Percentiles rank a stretch among this genome's conserved stretches.
Evolutionary conservation across 2,797 vertebrate genomes (phyloP).

Genomic region (Lepus townsendii): DNA sequence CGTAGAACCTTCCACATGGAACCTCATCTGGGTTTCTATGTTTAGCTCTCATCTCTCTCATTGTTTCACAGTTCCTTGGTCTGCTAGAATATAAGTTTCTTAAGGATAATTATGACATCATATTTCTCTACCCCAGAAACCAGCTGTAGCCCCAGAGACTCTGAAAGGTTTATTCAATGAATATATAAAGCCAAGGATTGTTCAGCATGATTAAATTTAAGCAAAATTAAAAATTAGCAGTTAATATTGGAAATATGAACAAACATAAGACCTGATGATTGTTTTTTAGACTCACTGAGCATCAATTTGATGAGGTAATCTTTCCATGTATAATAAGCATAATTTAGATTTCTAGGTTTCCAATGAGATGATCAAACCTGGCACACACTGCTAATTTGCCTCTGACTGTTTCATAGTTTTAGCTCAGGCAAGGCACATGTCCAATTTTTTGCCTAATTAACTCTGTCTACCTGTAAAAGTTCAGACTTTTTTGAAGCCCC

Average conservation of each 20-base stretch:
- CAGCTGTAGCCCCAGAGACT: background rate
- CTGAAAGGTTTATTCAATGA: background rate
- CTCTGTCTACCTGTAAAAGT: slow-evolving; percentile 39
- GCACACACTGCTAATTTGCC: slow-evolving; percentile 38
- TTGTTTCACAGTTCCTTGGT: background rate
- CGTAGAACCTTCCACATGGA: background rate
- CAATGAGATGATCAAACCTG: slow-evolving; percentile 64
- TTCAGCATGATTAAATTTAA: no score
- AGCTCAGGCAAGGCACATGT: background rate
- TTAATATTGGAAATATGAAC: slow-evolving; percentile 41
- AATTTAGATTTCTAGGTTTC: slow-evolving; percentile 70
- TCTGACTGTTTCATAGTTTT: slow-evolving; percentile 51
- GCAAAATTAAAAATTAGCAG: background rate
- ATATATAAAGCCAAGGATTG: background rate
- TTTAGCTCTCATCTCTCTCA: background rate
- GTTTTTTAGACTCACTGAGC: slow-evolving; percentile 12
- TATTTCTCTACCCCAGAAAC: background rate
- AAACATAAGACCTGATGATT: slow-evolving; percentile 1
- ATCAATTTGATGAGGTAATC: slow-evolving; percentile 48
- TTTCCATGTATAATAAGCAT: slow-evolving; percentile 22
- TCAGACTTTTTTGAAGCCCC: background rate
- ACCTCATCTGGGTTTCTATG: background rate
- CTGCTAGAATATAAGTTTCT: background rate
- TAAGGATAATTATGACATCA: background rate
- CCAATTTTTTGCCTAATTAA: slow-evolving; percentile 66